Conservation (phyloP, 2,113 vertebrate species). For the Steatornis caripensis region DNA sequence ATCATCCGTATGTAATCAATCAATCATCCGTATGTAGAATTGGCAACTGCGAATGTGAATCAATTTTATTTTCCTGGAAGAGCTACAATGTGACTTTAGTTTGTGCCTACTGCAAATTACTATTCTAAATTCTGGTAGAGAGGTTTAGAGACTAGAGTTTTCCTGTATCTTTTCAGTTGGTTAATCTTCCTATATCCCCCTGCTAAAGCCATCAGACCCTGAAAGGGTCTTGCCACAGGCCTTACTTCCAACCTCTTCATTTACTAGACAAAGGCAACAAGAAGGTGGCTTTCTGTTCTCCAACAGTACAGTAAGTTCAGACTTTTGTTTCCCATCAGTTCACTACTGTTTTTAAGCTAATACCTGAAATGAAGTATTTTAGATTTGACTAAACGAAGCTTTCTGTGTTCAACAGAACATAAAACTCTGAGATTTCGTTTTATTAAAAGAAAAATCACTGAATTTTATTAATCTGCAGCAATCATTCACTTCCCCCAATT, state of each 20-base stretch:
- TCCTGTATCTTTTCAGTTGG: neutral
- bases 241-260: neutral
- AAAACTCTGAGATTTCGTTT: neutral
- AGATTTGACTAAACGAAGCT: neutral
- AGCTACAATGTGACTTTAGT: neutral
- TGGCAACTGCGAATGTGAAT: neutral
- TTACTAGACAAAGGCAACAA: neutral
- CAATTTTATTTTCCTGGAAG: neutral
- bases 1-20: no score
- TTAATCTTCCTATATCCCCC: neutral
- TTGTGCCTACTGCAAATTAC: neutral
- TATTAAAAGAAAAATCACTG: neutral
- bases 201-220: neutral
- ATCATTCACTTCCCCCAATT: neutral
- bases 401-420: neutral
- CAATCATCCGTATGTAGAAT: neutral
- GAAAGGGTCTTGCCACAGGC: neutral
- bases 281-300: neutral
- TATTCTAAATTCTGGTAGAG: neutral
- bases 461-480: neutral
- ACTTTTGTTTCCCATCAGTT: neutral
- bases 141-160: neutral
- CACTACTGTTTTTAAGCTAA: neutral
- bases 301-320: neutral
- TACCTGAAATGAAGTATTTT: neutral